Evolutionary conservation across 2,888 invertebrate species (phyloP).

Genomic region (Apamea crenata): DNA sequence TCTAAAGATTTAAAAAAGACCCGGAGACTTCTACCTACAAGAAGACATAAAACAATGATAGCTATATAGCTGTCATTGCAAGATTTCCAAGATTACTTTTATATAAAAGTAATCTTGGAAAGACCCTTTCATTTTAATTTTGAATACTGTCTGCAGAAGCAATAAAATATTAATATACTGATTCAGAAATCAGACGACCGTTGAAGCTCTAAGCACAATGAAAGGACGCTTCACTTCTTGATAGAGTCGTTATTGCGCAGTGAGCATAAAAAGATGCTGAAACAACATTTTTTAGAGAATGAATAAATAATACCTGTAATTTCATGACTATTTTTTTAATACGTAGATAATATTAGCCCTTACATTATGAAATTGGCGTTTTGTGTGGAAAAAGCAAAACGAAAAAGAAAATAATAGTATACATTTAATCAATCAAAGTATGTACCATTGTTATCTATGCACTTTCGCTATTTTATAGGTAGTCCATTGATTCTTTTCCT

Average conservation of each 20-base stretch:
- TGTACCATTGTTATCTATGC: no score
- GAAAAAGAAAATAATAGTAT: no score
- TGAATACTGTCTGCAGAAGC: background rate
- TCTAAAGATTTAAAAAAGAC: no score
- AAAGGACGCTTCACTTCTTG: conserved; percentile 13
- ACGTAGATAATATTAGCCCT: background rate
- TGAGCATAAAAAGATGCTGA: conserved; percentile 6
- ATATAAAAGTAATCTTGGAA: background rate
- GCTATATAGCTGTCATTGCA: no score
- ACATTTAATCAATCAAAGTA: no score
- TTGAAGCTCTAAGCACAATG: conserved; percentile 7
- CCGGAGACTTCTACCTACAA: background rate
- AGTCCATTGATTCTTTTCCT: no score
- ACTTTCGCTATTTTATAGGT: no score
- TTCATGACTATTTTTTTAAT: background rate
- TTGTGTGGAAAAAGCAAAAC: no score
- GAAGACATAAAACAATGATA: background rate
- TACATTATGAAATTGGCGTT: background rate
- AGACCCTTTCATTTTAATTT: background rate
- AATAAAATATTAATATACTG: conserved; percentile 2
- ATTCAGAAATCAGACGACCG: conserved; percentile 12
- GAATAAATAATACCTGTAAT: background rate
- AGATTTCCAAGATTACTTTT: no score
- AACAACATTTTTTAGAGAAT: background rate
- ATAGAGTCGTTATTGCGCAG: background rate